Base-by-base conservation (phyloP, 2,113 vertebrate genomes). In the Ailurus styani region DNA sequence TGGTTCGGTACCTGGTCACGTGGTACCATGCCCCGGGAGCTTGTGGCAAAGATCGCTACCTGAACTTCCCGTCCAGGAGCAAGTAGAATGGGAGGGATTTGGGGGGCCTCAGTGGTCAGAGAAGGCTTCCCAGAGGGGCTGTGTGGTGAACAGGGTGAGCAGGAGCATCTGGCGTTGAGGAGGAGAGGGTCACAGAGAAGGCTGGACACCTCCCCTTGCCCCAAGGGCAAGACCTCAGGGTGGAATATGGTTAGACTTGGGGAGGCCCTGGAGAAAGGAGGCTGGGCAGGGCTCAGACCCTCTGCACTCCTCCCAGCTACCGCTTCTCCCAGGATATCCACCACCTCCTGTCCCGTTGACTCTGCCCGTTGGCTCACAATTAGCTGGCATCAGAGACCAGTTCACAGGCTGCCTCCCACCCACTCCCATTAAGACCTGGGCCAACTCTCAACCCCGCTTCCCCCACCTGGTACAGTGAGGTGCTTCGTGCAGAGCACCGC, bases 391-490 rank as follows among this genome's bases (percentile, higher is more conserved):
- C 66, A 54, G 42, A 66, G 45, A 60, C 42, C 79, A 54, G 42
- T 54, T 75, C 15, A 17, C 6, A 27, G 31, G 78, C 25, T 54
- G 54, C 86, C 45, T 31, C 50, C 34, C 29, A 34, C 54, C 27
- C 37, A 50, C 14, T 45, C 31, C 54, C 82, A n/a, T 57, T 34
- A 6, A 70, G 73, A 47, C 14, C 45, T 42, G 34, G 4, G 55
- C 5, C 62, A 18, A 1, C 13, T 11, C 42, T 40, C 66, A 29
- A 23, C 14, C 37, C 27, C 34, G 37, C 18, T 15, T 42, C 15
- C 17, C 52, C 54, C 3, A 0, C 14, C 62, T 54, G 40, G 27
- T 9, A 6, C 4, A 2, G 31, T 7, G 31, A 42, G 3, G 31
- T 47, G 17, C 7, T 15, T 21, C 13, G 27, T 6, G 5, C 40